These are phyloP conservation scores for Forficula auricularia DNA, from an alignment of 1,140 invertebrate genomes.

Conservation along the genomic window DNA sequence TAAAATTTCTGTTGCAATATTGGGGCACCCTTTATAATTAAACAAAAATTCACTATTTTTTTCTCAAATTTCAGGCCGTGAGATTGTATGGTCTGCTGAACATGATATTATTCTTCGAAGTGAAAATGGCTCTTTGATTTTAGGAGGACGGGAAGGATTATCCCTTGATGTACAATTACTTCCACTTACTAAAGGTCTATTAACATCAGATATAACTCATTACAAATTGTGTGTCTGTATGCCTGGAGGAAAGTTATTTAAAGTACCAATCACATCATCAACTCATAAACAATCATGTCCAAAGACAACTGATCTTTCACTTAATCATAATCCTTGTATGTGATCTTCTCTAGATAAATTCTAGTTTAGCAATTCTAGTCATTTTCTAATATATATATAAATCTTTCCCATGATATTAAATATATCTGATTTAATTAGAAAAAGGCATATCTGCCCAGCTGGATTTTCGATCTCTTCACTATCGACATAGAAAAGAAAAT, in stretches of 20 bases:
- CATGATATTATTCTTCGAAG: slow-evolving; percentile 62
- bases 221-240: slow-evolving; percentile 78
- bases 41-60: no score
- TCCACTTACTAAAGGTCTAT: slow-evolving; percentile 35
- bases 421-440: no score
- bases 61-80: slow-evolving; percentile 22
- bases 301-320: slow-evolving; percentile 9
- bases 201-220: slow-evolving; percentile 31
- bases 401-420: no score
- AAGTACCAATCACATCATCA: slow-evolving; percentile 43
- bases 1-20: no score
- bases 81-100: slow-evolving; percentile 50
- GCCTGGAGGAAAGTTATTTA: slow-evolving; percentile 65
- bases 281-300: slow-evolving; percentile 29
- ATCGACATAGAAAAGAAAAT: no score
- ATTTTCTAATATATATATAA: no score
- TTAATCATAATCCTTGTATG: slow-evolving; percentile 50
- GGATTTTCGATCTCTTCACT: no score
- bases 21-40: no score
- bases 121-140: slow-evolving; percentile 54
- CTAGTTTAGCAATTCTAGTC: no score
- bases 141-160: slow-evolving; percentile 50
- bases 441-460: no score
- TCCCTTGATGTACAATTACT: slow-evolving; percentile 52
- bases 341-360: slow-evolving; percentile 16